Conservation (phyloP, 1,140 invertebrate species). For the Drosophila teissieri region DNA sequence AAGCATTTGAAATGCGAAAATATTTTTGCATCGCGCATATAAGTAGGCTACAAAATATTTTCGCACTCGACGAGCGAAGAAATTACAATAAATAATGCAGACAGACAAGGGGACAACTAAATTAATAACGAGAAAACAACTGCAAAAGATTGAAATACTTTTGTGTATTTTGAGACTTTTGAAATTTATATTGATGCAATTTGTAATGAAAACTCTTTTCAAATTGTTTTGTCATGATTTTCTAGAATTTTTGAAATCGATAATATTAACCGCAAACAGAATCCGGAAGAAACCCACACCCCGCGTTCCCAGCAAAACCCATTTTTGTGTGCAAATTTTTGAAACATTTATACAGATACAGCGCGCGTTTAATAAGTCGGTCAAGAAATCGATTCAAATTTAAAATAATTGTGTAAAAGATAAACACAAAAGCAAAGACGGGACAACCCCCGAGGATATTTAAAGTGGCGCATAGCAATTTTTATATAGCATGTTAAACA, state of each 20-base stretch:
- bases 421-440: slow-evolving; percentile 1
- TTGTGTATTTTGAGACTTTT: slow-evolving; percentile 52
- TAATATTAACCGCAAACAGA: slow-evolving; percentile 38
- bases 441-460: slow-evolving; percentile 20
- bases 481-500: slow-evolving; percentile 62
- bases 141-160: slow-evolving; percentile 39
- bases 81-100: slow-evolving; percentile 32
- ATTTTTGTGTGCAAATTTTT: slow-evolving; percentile 69
- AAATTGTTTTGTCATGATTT: slow-evolving; percentile 58
- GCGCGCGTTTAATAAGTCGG: slow-evolving; percentile 25
- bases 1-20: slow-evolving; percentile 46
- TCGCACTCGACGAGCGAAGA: slow-evolving; percentile 31
- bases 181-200: slow-evolving; percentile 52
- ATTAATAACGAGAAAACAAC: slow-evolving; percentile 17
- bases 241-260: slow-evolving; percentile 58
- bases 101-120: background rate
- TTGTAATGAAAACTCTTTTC: slow-evolving; percentile 52
- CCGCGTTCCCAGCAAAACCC: slow-evolving; percentile 16
- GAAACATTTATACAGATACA: slow-evolving; percentile 65
- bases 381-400: slow-evolving; percentile 42
- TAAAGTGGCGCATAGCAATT: slow-evolving; percentile 55
- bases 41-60: slow-evolving; percentile 50
- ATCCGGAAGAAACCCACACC: background rate
- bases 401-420: slow-evolving; percentile 46
- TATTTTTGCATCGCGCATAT: slow-evolving; percentile 49